Conservation (phyloP, 2,113 vertebrate species). For the Serilophus lunatus region DNA sequence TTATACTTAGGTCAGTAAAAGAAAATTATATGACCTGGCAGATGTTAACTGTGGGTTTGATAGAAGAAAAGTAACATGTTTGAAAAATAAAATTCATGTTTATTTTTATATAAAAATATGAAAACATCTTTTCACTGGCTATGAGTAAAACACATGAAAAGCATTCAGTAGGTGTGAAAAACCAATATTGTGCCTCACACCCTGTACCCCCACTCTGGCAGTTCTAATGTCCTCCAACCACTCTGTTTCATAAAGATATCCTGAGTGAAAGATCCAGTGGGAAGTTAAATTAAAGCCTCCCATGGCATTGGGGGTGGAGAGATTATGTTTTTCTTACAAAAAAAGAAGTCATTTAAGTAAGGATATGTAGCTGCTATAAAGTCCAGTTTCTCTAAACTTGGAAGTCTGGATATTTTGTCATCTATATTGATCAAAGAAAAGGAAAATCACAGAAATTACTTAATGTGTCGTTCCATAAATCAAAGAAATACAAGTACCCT, state of each 20-base stretch:
- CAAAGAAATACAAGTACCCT: background rate
- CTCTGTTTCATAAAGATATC: background rate
- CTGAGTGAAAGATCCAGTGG: background rate
- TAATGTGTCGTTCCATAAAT: background rate
- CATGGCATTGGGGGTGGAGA: background rate
- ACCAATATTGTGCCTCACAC: background rate
- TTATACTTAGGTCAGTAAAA: background rate
- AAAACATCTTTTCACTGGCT: background rate
- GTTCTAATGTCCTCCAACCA: background rate
- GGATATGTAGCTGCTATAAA: background rate
- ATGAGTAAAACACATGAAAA: background rate
- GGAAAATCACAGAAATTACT: background rate
- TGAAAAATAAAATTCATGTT: no score
- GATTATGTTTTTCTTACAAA: background rate
- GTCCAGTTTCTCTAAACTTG: background rate
- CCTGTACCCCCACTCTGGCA: background rate
- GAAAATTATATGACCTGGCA: background rate
- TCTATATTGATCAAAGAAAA: background rate
- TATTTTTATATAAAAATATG: conserved; percentile 13
- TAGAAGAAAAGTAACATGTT: background rate
- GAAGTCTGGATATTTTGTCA: background rate
- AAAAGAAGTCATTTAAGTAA: background rate
- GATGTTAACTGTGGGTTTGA: background rate
- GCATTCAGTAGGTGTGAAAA: background rate
- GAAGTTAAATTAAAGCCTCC: background rate